Conservation (phyloP, 2,888 invertebrate genomes). For the Drosophila meridiana region DNA sequence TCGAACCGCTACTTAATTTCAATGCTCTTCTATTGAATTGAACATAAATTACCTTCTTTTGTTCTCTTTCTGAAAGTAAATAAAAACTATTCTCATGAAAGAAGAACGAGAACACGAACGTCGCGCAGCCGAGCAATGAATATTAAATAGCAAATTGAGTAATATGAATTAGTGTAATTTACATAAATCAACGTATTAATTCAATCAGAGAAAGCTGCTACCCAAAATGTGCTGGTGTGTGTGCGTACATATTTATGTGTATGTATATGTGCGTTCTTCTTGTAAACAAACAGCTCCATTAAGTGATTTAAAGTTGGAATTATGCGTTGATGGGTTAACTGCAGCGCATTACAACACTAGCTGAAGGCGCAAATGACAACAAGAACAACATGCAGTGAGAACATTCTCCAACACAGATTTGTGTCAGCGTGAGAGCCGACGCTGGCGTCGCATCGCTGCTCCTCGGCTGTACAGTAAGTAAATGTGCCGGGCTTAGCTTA, state of each 20-base stretch:
- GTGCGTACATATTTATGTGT: neutral
- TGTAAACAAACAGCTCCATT: conserved; percentile 73
- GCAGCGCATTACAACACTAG: conserved; percentile 53
- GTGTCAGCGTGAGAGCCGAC: conserved; percentile 69
- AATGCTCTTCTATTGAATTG: conserved; percentile 9
- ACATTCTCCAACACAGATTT: conserved; percentile 51
- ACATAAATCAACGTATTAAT: conserved; percentile 78
- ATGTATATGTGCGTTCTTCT: conserved; percentile 28
- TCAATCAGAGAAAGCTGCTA: conserved; percentile 70
- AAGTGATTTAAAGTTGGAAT: conserved; percentile 75
- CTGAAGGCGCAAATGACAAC: conserved; percentile 24
- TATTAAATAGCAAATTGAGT: conserved; percentile 80
- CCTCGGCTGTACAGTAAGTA: conserved; percentile 48
- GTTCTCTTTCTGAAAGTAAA: conserved; percentile 38
- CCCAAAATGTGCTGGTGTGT: conserved; percentile 35
- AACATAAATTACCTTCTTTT: conserved; percentile 1
- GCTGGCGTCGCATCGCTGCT: conserved; percentile 5
- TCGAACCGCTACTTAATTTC: neutral
- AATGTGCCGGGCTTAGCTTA: conserved; percentile 53
- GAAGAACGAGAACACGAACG: conserved; percentile 41
- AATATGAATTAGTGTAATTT: conserved; percentile 81
- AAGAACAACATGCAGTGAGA: conserved; percentile 33
- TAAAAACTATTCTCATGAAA: conserved; percentile 28
- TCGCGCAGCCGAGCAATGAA: conserved; percentile 58
- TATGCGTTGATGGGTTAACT: conserved; percentile 63